These are phyloP conservation scores for Ochlodes sylvanus DNA, from an alignment of 2,888 invertebrate genomes.

Conservation along the genomic window DNA sequence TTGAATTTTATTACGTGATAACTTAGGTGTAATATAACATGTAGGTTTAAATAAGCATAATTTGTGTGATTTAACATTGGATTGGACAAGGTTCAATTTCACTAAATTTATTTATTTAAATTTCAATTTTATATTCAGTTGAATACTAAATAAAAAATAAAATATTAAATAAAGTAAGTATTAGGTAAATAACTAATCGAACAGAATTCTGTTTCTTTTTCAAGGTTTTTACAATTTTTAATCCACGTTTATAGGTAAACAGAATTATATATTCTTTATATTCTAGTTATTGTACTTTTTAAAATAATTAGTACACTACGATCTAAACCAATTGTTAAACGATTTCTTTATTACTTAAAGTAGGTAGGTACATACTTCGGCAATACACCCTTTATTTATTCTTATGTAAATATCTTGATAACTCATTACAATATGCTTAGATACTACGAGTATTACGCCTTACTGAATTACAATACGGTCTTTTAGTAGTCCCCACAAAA, in stretches of 20 bases:
- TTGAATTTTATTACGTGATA: constrained; percentile 3
- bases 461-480: constrained; percentile 15
- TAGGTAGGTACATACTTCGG: background rate
- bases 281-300: too few relatives aligned
- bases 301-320: too few relatives aligned
- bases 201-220: too few relatives aligned
- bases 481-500: constrained; percentile 4
- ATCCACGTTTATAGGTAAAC: too few relatives aligned
- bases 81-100: constrained; percentile 17
- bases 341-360: background rate
- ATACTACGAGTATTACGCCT: constrained; percentile 13
- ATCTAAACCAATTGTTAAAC: too few relatives aligned
- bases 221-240: too few relatives aligned
- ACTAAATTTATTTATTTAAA: background rate
- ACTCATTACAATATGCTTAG: constrained; percentile 6
- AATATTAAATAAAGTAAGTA: too few relatives aligned
- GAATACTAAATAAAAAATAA: too few relatives aligned
- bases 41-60: background rate
- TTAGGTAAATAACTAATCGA: too few relatives aligned
- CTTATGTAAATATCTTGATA: constrained; percentile 27
- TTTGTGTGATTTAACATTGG: background rate
- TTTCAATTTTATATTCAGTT: background rate
- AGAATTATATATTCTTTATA: too few relatives aligned
- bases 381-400: background rate
- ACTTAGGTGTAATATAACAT: background rate